Conservation (phyloP, 1,140 invertebrate species). For the Lordiphosa stackelbergi region DNA sequence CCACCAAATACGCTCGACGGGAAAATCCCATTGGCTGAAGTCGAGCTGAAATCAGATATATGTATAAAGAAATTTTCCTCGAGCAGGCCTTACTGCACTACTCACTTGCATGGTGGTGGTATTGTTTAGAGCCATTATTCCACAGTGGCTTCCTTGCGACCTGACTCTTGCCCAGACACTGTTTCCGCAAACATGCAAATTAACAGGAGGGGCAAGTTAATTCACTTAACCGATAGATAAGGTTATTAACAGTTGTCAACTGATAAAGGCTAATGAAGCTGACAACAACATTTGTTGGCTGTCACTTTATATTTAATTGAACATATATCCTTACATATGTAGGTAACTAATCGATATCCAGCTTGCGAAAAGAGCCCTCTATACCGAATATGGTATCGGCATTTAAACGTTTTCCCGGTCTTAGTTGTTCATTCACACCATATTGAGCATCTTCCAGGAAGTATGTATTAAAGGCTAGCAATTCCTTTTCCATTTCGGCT, state of each 20-base stretch:
- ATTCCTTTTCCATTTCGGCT: conserved; percentile 78
- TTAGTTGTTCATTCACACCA: conserved; percentile 79
- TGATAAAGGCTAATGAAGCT: conserved; percentile 52
- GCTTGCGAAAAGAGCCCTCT: conserved; percentile 80
- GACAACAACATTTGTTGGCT: conserved; percentile 8
- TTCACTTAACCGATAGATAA: conserved; percentile 63
- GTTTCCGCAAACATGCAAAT: conserved; percentile 24
- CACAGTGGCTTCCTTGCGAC: conserved; percentile 18
- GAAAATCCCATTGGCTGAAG: conserved; percentile 70
- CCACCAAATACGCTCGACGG: conserved; percentile 80
- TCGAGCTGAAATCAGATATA: conserved; percentile 40
- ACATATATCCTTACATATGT: conserved; percentile 1
- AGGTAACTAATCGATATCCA: conserved; percentile 59
- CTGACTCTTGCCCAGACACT: conserved; percentile 28
- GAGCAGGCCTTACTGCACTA: conserved; percentile 1
- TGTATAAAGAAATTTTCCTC: neutral
- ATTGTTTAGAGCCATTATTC: conserved; percentile 6
- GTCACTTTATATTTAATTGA: conserved; percentile 18
- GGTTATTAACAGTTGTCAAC: conserved; percentile 56
- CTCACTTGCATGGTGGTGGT: conserved; percentile 8
- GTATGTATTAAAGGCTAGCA: conserved; percentile 77
- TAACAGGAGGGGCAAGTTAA: conserved; percentile 55
- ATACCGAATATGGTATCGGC: conserved; percentile 79
- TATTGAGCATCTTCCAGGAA: conserved; percentile 79
- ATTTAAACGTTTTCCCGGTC: conserved; percentile 78